Conservation (phyloP, 2,888 invertebrate genomes). For the Diaphora mendica region DNA sequence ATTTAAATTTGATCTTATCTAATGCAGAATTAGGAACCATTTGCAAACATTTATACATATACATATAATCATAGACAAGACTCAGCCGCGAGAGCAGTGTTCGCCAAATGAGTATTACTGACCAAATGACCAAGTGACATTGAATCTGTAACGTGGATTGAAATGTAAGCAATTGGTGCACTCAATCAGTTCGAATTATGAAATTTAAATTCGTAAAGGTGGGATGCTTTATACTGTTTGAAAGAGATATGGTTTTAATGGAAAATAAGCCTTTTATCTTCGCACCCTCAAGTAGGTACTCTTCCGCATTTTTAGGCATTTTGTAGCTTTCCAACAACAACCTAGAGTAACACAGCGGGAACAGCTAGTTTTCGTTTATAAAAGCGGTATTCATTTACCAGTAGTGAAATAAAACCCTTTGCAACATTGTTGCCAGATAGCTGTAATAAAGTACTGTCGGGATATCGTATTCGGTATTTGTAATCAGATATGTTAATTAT, state of each 20-base stretch:
- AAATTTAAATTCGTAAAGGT: background rate
- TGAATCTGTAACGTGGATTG: background rate
- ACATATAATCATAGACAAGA: background rate
- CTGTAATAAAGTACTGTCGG: background rate
- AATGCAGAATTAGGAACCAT: background rate
- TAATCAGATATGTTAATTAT: constrained; percentile 1
- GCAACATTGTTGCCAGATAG: background rate
- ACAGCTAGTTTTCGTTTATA: background rate
- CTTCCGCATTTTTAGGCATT: no score
- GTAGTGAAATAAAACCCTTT: background rate
- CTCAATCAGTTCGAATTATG: background rate
- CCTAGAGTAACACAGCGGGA: no score
- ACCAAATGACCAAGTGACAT: constrained; percentile 12
- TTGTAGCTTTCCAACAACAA: no score
- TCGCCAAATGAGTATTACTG: constrained; percentile 10
- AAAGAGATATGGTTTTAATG: background rate
- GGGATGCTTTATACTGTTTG: background rate
- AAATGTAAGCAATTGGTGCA: background rate
- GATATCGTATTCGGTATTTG: background rate
- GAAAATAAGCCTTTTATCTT: background rate
- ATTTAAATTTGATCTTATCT: background rate
- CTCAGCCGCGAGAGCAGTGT: background rate
- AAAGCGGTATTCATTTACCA: background rate
- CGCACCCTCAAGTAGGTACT: no score
- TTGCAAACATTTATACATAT: background rate